These are phyloP conservation scores for Steromphala cineraria DNA, from an alignment of 2,888 invertebrate species.

Conservation along the genomic window DNA sequence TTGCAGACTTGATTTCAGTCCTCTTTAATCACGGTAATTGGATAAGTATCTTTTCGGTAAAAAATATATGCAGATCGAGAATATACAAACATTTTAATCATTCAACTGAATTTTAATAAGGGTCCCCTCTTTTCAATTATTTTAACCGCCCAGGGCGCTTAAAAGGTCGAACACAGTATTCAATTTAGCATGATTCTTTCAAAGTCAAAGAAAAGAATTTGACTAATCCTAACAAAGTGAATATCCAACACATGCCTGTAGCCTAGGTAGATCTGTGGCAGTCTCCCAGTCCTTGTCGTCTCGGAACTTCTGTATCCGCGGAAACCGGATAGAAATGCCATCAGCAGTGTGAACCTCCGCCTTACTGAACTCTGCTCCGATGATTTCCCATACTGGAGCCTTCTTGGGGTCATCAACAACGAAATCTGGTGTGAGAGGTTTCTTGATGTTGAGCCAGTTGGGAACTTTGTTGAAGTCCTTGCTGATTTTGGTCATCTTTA, in stretches of 20 bases:
- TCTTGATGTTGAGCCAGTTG: constrained; percentile 72
- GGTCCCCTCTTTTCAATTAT: too few species aligned
- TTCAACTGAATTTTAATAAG: too few species aligned
- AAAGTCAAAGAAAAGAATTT: too few species aligned
- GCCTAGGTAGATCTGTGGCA: constrained; percentile 83
- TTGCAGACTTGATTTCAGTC: too few species aligned
- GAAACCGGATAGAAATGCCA: constrained; percentile 95
- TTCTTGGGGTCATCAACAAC: constrained; percentile 87
- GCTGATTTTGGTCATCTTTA: constrained; percentile 88
- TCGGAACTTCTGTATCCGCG: constrained; percentile 85
- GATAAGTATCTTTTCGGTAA: too few species aligned
- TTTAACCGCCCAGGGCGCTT: too few species aligned
- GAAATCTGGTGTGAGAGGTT: constrained; percentile 91
- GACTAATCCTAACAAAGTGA: too few species aligned
- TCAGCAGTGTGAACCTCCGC: constrained; percentile 88
- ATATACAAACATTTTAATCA: too few species aligned
- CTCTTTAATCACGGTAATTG: too few species aligned
- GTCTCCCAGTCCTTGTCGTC: constrained; percentile 89
- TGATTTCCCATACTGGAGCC: constrained; percentile 94
- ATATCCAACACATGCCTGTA: constrained; percentile 42
- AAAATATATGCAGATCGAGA: too few species aligned
- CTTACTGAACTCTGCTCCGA: constrained; percentile 81
- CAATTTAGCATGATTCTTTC: too few species aligned
- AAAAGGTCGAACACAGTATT: too few species aligned
- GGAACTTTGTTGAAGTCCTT: constrained; percentile 74